Evolutionary conservation across 35 echinoderm and acorn worm genomes (phyloP), one percentile per base, ranked within the genome.

Genomic region (Hemicentrotus pulcherrimus): DNA sequence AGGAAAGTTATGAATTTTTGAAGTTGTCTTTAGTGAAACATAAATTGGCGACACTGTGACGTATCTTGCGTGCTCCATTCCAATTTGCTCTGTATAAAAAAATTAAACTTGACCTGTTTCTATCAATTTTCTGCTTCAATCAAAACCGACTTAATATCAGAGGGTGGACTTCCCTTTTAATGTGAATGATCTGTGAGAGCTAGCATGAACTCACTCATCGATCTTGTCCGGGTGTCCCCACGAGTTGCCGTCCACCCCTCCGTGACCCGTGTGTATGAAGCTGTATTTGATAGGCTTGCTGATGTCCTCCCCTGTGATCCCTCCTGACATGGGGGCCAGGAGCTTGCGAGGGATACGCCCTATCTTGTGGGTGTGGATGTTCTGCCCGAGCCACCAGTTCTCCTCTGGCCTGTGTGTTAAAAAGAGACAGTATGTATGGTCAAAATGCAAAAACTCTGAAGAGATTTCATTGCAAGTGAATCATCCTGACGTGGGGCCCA

Each of bases 231-330:
- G 97, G 59, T 95, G 96, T 31, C 98, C 98, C 98, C 98, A 99
- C 31, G 97, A 86, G 35, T 98, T 95, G 0, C 98, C 98, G 60
- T 96, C 97, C 8, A 98, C 95, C 47, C 94, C 98, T 46, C 97
- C 97, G 91, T 99, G 98, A 46, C 98, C 98, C 65, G 98, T 97
- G 70, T 98, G 97, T n/a, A 98, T 98, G 55, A 97, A 96, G 88
- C 97, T 98, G 86, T 98, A 92, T 47, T 94, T 95, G 35, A 99
- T 48, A 15, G 97, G 98, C 50, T 94, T 94, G 92, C 98, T 98
- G 92, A 99, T 99, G 59, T 99, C 98, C 32, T 96, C 95, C 9
- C 91, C 86, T 0, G 92, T 95, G n/a, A 99, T 88, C 15, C 89
- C 94, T 9, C 98, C 98, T 6, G 96, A 95, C 46, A 96, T 28